Evolutionary conservation across 2,797 vertebrate genomes (phyloP).

Genomic region (Molossus alvarezi): DNA sequence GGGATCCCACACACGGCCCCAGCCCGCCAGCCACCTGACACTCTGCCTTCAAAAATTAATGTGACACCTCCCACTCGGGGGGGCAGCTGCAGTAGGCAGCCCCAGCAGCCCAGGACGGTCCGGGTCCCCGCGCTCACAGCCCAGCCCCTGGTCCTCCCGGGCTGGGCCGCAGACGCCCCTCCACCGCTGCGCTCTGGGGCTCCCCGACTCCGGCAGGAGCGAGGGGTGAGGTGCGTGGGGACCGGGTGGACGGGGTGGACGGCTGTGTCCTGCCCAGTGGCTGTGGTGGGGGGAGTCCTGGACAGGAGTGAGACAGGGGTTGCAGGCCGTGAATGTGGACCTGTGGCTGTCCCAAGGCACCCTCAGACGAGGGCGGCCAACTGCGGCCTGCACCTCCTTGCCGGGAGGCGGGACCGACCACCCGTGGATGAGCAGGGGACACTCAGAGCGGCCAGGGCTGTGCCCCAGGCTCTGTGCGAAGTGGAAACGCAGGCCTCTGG

Average conservation of each 20-base stretch:
- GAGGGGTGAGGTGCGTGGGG: conserved; percentile 1
- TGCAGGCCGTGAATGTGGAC: background rate
- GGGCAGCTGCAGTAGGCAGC: background rate
- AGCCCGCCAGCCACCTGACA: conserved; percentile 82
- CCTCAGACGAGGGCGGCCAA: background rate
- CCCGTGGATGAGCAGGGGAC: background rate
- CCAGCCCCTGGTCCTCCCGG: background rate
- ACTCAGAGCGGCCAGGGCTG: background rate
- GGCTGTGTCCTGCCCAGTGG: background rate
- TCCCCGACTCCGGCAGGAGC: background rate
- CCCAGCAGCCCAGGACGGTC: rapidly evolving
- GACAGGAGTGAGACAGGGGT: background rate
- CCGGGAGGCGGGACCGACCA: rapidly evolving
- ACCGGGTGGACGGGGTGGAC: rapidly evolving
- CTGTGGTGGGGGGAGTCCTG: background rate
- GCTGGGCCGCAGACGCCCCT: background rate
- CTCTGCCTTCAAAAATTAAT: conserved; percentile 87
- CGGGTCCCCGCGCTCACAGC: background rate
- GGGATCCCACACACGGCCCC: conserved; percentile 67
- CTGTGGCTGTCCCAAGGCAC: background rate
- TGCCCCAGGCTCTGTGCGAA: background rate
- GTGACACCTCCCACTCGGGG: conserved; percentile 4
- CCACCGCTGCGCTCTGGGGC: rapidly evolving
- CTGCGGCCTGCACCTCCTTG: background rate
- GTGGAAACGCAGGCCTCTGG: rapidly evolving